Evolutionary conservation across 2,797 vertebrate species (phyloP), one percentile per base, ranked within the genome.

Genomic region (Neopelma chrysocephalum): DNA sequence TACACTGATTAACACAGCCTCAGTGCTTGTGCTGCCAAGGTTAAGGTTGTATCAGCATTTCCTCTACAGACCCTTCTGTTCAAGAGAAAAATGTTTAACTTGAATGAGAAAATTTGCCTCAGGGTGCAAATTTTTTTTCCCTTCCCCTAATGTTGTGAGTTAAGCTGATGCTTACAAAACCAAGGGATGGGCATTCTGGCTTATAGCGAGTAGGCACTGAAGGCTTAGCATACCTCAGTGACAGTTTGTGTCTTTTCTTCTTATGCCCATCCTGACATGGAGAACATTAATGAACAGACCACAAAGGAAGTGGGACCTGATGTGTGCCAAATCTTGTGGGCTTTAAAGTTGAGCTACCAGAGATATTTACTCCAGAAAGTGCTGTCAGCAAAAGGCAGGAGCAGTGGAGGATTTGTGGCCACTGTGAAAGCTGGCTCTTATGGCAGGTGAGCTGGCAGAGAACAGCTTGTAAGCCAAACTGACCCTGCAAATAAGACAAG

Each of bases 1-100:
- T 95, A 93, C 89, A 93, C 62, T 96, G 78, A 97, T 96, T 96
- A 89, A 66, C 93, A 85, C 22, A 93, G 50, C 40, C 73, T 27
- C 10, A 50, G 86, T 91, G 68, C 62, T 94, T 90, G 58, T 84
- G 91, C 73, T 69, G 78, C 94, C 79, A 94, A 96, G 84, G 81
- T 93, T 93, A 96, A 96, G 70, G 50, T 86, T 97, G 90, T 94
- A 96, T 95, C 96, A 91, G 91, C 71, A 15, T 97, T 97, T 97
- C 86, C 95, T 96, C 96, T 97, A 95, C 48, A 96, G 94, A 93
- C 72, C 34, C 48, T 68, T 23, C 72, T 96, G 64, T 87, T 95
- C 32, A 64, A 77, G 42, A 91, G 92, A 91, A 93, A 89, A 94
- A 75, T 88, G 57, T 95, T 97, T 96, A 93, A 97, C 90, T 94